These are phyloP conservation scores for Carabus problematicus DNA, from an alignment of 2,888 invertebrate genomes.

Conservation along the genomic window DNA sequence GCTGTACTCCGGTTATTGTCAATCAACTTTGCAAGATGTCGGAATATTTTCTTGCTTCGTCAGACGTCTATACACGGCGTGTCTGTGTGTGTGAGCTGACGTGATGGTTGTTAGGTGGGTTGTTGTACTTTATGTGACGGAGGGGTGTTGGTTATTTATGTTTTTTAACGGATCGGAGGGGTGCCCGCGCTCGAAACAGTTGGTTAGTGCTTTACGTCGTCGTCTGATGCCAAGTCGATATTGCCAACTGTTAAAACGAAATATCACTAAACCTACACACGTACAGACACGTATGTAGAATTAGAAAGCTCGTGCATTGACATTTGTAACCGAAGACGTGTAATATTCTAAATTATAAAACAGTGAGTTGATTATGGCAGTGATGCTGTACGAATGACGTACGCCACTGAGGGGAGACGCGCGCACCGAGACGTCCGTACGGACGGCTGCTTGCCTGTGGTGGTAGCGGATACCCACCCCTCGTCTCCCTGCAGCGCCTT, in stretches of 20 bases:
- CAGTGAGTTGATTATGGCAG: no score
- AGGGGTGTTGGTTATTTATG: constrained; percentile 22
- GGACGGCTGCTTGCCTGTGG: constrained; percentile 2
- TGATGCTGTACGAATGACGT: not conserved
- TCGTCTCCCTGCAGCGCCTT: constrained; percentile 49
- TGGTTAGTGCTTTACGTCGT: not conserved
- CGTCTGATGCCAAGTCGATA: constrained; percentile 8
- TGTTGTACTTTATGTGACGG: not conserved
- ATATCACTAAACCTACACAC: constrained; percentile 7
- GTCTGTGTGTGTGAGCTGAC: no score
- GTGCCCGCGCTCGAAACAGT: constrained; percentile 12
- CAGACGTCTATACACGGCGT: no score
- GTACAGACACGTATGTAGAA: not conserved
- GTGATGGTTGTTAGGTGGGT: no score
- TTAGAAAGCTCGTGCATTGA: no score
- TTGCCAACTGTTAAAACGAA: constrained; percentile 14
- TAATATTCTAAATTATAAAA: no score
- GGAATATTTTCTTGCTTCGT: no score
- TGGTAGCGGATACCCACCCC: constrained; percentile 4
- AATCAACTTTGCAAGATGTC: no score
- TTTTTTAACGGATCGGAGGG: constrained; percentile 21
- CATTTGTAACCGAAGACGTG: no score
- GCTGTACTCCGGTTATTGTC: no score
- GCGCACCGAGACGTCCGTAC: not conserved
- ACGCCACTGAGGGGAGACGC: not conserved